A percentile compares a stretch with the other conserved stretches of the same genome.
These are phyloP conservation scores for Standfussiana lucernea DNA, from an alignment of 2,888 invertebrate genomes.

Conservation along the genomic window DNA sequence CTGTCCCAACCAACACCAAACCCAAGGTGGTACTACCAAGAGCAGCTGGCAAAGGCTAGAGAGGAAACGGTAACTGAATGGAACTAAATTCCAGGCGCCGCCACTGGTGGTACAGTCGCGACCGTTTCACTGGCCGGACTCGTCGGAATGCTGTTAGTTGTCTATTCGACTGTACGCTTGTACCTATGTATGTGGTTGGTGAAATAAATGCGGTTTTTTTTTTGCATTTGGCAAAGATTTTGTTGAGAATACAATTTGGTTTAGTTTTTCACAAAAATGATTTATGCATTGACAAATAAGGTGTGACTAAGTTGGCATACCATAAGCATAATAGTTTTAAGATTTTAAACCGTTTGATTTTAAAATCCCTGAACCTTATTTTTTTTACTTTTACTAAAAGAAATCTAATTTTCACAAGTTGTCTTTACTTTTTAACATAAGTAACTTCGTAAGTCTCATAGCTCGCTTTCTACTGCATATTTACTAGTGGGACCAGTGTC, in stretches of 20 bases:
- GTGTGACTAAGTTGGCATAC: background rate
- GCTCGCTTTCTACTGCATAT: background rate
- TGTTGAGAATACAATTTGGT: background rate
- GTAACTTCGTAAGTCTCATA: background rate
- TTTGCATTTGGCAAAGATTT: background rate
- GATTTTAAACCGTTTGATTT: background rate
- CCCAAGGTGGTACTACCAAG: conserved; percentile 72
- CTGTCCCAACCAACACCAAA: conserved; percentile 22
- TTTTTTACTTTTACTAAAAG: background rate
- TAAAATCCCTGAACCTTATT: background rate
- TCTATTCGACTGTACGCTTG: conserved; percentile 64
- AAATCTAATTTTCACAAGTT: background rate
- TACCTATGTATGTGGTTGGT: conserved; percentile 11
- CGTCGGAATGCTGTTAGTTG: conserved; percentile 79
- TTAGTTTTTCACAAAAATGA: background rate
- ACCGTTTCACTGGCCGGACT: conserved; percentile 79
- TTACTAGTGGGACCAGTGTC: conserved; percentile 25
- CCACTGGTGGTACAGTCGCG: conserved; percentile 75
- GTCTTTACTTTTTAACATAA: background rate
- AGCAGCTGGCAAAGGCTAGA: conserved; percentile 88
- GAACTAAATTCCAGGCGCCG: conserved; percentile 88
- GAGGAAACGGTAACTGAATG: conserved; percentile 89
- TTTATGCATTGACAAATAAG: background rate
- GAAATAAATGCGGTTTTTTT: conserved; percentile 33
- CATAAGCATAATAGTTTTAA: background rate